Conservation (phyloP, 92 coral and sea anemone genomes). For the Umimayanthus chanpuru region DNA sequence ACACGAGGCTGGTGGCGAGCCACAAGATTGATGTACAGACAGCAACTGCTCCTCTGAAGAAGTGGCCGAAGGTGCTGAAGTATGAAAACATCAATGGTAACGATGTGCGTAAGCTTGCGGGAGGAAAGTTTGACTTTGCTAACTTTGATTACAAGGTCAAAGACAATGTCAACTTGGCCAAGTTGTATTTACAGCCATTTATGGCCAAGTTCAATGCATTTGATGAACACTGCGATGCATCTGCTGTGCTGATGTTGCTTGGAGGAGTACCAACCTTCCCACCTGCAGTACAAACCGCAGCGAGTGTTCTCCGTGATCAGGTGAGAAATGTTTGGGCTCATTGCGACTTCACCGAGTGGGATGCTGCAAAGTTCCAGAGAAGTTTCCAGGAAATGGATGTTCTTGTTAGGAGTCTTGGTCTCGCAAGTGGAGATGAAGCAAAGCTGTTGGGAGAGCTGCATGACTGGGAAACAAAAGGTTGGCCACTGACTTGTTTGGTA, state of each 20-base stretch:
- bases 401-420: conserved; percentile 32
- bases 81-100: conserved; percentile 49
- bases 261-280: conserved; percentile 58
- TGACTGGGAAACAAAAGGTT: conserved; percentile 54
- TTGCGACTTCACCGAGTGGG: conserved; percentile 54
- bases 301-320: no score
- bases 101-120: neutral
- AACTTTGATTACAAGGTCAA: conserved; percentile 50
- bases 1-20: no score
- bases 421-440: neutral
- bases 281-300: no score
- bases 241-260: conserved; percentile 55
- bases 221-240: conserved; percentile 62
- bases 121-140: conserved; percentile 43
- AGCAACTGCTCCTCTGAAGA: neutral
- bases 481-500: neutral
- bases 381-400: conserved; percentile 43
- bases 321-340: conserved; percentile 68
- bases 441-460: conserved; percentile 13
- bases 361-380: conserved; percentile 28
- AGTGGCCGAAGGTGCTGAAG: conserved; percentile 21
- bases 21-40: no score
- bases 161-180: conserved; percentile 52
- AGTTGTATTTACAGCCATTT: conserved; percentile 43
- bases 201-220: conserved; percentile 63